phyloP scores from a whole-genome alignment of 1,140 invertebrate species.

The Lepidostoma basale region DNA sequence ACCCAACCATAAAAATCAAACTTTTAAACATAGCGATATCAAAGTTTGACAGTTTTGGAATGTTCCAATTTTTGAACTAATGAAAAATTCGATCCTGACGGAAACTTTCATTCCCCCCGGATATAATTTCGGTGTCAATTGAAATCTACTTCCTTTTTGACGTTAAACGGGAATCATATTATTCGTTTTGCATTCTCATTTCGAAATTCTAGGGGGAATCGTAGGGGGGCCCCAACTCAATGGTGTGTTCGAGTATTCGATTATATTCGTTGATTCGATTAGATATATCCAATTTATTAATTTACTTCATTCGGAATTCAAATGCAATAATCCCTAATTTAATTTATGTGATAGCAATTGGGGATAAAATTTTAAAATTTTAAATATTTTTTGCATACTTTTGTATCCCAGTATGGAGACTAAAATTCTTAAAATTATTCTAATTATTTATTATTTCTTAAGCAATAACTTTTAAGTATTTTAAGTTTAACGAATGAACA shows the following conservation, averaged over 20 bases:
- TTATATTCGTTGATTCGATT: neutral
- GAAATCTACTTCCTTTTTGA: constrained; percentile 19
- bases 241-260: neutral
- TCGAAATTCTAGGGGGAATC: too few species aligned
- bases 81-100: constrained; percentile 23
- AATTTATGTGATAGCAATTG: neutral
- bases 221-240: neutral
- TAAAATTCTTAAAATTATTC: too few species aligned
- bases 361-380: neutral
- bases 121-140: constrained; percentile 26
- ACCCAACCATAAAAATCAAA: neutral
- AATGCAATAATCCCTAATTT: neutral
- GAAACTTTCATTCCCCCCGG: constrained; percentile 6
- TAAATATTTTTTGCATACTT: neutral
- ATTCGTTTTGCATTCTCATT: neutral
- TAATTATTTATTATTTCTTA: too few species aligned
- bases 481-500: too few species aligned
- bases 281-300: neutral
- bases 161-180: neutral
- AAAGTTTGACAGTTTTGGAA: neutral
- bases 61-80: neutral
- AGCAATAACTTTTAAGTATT: too few species aligned
- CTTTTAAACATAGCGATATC: neutral
- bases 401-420: neutral
- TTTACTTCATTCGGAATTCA: neutral